Evolutionary conservation across 2,797 vertebrate species (phyloP), one percentile per base, ranked within the genome.

Genomic region (Apogon talboti): DNA sequence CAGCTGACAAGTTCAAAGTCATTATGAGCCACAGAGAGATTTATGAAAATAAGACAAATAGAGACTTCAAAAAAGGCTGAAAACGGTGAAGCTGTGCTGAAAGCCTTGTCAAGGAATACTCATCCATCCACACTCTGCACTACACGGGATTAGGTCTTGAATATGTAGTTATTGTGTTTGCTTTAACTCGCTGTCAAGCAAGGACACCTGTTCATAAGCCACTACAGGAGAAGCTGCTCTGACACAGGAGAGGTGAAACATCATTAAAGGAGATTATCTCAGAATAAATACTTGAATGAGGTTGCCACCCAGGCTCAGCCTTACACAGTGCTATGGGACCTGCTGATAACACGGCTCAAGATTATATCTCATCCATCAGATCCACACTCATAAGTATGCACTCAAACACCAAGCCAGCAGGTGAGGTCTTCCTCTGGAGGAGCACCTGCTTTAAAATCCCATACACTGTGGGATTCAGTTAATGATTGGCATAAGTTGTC

Each of bases 221-320:
- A 40, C 50, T 67, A 71, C 65, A 42, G 50, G 38, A 59, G 63
- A 18, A 49, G 43, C 59, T 55, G 40, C 44, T 47, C 50, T 72
- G 80, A 81, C 78, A 71, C 49, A 66, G 76, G 55, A 73, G 67
- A 86, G 74, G 75, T 56, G 74, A 70, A 46, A 64, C 79, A 79
- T 89, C 79, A 92, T 90, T 87, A 91, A 74, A 82, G 64, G 76
- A 91, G 85, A 91, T 90, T 86, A 91, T 74, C 83, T 79, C 64
- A 45, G 71, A 86, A 87, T 85, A 83, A 90, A 82, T 66, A 85
- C 66, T 56, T 28, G 49, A 66, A 52, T 11, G 66, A 69, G 76
- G 78, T 74, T 59, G 69, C 74, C 44, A 78, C 73, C 71, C 73
- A 42, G 43, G 52, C 62, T 57, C 62, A 37, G 21, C 33, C 33